A percentile compares a stretch with the other conserved stretches of the same genome.
phyloP scores from a whole-genome alignment of 2,113 vertebrate genomes.

The Gymnobelideus leadbeateri region DNA sequence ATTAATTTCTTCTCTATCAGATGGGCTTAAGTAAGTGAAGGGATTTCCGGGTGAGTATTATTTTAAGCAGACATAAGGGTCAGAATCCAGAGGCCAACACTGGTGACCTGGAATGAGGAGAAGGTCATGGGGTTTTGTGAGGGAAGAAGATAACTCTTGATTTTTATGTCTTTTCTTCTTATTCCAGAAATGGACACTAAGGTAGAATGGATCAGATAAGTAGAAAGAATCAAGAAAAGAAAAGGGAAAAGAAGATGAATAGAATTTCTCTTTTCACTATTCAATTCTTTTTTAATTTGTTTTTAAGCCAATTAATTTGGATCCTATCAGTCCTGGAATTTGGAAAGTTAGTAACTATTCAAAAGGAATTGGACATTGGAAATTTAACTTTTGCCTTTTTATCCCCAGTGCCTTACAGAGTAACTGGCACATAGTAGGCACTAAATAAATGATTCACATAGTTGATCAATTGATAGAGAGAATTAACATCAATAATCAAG shows the following conservation, averaged over 20 bases:
- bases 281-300: not conserved
- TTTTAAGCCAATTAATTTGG: not conserved
- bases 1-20: constrained; percentile 7
- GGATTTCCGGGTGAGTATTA: not conserved
- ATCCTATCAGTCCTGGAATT: not conserved
- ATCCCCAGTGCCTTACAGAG: not conserved
- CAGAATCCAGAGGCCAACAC: not conserved
- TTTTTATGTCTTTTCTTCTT: not conserved
- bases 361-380: not conserved
- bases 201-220: not conserved
- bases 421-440: not conserved
- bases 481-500: not conserved
- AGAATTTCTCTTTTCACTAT: not conserved
- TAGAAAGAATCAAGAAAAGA: not conserved
- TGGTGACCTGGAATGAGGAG: not conserved
- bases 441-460: not conserved
- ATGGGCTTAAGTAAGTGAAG: not conserved
- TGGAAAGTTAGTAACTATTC: not conserved
- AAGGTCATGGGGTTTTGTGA: not conserved
- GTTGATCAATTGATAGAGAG: not conserved
- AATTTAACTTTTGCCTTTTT: not conserved
- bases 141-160: not conserved
- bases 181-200: not conserved
- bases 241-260: not conserved
- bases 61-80: not conserved